A percentile compares a stretch with the other conserved stretches of the same genome.
Evolutionary conservation across 2,888 invertebrate genomes (phyloP).

Genomic region (Polydrusus cervinus): DNA sequence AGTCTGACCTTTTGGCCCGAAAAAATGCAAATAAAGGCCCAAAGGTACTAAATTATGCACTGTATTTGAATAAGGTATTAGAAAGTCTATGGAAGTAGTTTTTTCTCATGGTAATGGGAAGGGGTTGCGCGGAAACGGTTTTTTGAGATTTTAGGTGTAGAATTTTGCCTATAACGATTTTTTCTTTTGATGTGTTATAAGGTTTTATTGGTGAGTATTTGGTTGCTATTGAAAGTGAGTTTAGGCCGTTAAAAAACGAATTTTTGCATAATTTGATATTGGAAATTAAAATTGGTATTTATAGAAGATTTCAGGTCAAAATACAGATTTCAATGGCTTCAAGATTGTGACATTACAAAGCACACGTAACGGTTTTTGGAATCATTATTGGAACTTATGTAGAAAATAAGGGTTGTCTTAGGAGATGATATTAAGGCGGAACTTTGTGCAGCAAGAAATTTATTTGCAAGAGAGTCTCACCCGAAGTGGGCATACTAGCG

Average conservation of each 20-base stretch:
- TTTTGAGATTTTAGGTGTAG: constrained; percentile 55
- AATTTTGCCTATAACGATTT: constrained; percentile 57
- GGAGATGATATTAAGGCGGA: too few species aligned
- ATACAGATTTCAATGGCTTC: neutral
- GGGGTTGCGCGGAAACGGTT: constrained; percentile 58
- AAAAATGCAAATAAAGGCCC: constrained; percentile 70
- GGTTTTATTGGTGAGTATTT: constrained; percentile 21
- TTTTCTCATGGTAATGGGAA: constrained; percentile 65
- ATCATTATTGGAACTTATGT: too few species aligned
- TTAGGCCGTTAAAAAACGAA: constrained; percentile 51
- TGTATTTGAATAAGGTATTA: constrained; percentile 69
- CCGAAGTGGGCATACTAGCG: too few species aligned
- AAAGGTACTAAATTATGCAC: constrained; percentile 69
- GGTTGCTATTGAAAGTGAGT: constrained; percentile 21
- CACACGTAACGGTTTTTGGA: too few species aligned
- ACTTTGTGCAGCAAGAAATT: too few species aligned
- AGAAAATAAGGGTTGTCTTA: too few species aligned
- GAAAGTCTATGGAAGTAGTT: constrained; percentile 62
- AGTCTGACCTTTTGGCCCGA: constrained; percentile 67
- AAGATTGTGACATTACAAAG: too few species aligned
- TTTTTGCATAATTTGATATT: constrained; percentile 45
- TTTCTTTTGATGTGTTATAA: constrained; percentile 40
- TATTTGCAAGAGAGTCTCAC: too few species aligned
- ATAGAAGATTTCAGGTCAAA: neutral
- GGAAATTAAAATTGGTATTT: constrained; percentile 22